Conservation (phyloP, 2,888 invertebrate genomes). For the Melinaea menophilus region DNA sequence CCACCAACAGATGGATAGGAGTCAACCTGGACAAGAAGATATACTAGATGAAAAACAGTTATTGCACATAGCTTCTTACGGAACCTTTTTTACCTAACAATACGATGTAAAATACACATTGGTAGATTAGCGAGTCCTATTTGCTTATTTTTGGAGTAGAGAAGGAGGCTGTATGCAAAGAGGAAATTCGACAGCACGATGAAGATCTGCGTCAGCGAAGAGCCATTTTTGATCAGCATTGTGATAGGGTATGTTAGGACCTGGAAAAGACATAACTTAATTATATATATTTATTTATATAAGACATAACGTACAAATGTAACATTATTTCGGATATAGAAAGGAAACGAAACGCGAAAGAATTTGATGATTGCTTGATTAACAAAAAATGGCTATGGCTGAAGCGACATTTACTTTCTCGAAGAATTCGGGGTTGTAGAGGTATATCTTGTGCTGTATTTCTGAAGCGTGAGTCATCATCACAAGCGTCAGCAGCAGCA, state of each 20-base stretch:
- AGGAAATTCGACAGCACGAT: slow-evolving; percentile 57
- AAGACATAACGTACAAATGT: neutral
- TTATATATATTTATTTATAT: neutral
- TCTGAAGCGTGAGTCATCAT: slow-evolving; percentile 49
- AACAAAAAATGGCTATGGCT: neutral
- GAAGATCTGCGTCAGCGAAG: slow-evolving; percentile 54
- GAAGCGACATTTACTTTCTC: slow-evolving; percentile 41
- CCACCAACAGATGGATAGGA: slow-evolving; percentile 48
- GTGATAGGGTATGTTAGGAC: slow-evolving; percentile 42
- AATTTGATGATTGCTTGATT: neutral
- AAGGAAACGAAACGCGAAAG: neutral
- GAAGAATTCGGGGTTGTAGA: slow-evolving; percentile 49
- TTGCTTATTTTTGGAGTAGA: slow-evolving; percentile 38
- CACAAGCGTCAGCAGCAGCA: slow-evolving; percentile 46
- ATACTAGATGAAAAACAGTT: neutral
- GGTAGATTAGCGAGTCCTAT: slow-evolving; percentile 43
- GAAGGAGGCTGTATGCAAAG: slow-evolving; percentile 52
- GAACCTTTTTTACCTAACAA: slow-evolving; percentile 43
- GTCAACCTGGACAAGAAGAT: slow-evolving; percentile 41
- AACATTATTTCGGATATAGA: neutral
- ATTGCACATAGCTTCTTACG: neutral
- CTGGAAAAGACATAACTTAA: slow-evolving; percentile 30
- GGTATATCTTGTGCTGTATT: slow-evolving; percentile 48
- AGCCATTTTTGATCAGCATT: slow-evolving; percentile 56
- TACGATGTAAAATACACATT: slow-evolving; percentile 41